A percentile compares a stretch with the other conserved stretches of the same genome.
These are phyloP conservation scores for Rhynchopsitta pachyrhyncha DNA, from an alignment of 2,113 vertebrate species.

Conservation along the genomic window DNA sequence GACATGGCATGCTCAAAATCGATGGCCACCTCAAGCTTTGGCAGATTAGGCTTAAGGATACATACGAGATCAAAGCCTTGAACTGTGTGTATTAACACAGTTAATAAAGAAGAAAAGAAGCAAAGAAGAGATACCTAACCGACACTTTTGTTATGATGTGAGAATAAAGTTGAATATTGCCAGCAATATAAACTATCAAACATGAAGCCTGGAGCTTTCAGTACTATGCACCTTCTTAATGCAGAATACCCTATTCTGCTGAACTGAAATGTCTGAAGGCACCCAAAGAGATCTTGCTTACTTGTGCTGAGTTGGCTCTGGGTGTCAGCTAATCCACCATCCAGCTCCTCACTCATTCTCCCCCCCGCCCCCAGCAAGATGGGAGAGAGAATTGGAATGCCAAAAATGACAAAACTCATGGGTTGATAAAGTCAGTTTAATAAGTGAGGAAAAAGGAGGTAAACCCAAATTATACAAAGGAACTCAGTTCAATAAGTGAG, in stretches of 20 bases:
- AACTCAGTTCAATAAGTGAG: not conserved
- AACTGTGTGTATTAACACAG: not conserved
- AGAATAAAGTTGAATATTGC: not conserved
- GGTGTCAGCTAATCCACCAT: not conserved
- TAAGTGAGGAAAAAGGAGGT: not conserved
- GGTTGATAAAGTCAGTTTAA: not conserved
- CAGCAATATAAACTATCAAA: not conserved
- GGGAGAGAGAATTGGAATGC: not conserved
- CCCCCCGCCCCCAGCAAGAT: fast-evolving
- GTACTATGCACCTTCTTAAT: not conserved
- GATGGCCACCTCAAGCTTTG: not conserved
- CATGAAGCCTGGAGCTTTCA: not conserved
- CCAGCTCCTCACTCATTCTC: not conserved
- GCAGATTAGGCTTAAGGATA: not conserved
- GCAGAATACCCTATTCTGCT: not conserved
- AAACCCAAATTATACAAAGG: not conserved
- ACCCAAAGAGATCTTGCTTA: not conserved
- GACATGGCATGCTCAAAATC: not conserved
- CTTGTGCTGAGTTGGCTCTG: not conserved
- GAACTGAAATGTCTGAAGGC: not conserved
- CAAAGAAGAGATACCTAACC: not conserved
- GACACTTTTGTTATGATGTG: not conserved
- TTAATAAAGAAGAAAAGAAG: not conserved
- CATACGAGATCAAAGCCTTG: not conserved
- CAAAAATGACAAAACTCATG: not conserved